Conservation (phyloP, 2,888 invertebrate species). For the Ophonus ardosiacus region DNA sequence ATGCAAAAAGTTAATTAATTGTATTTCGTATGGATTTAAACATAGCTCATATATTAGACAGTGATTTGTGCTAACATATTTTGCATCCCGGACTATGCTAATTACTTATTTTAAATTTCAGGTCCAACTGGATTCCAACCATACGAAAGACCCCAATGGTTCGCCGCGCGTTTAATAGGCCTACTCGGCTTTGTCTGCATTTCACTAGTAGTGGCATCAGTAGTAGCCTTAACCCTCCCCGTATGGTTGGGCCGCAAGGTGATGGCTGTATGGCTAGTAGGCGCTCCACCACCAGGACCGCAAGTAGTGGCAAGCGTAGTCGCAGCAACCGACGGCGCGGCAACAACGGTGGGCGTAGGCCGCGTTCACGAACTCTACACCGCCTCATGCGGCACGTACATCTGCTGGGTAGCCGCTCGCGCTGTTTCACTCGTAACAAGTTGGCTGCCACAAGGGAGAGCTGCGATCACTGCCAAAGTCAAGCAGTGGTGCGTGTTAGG, state of each 20-base stretch:
- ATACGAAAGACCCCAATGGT: slow-evolving; percentile 91
- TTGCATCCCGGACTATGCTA: no score
- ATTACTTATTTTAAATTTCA: slow-evolving; percentile 57
- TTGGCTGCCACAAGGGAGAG: slow-evolving; percentile 93
- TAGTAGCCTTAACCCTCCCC: slow-evolving; percentile 91
- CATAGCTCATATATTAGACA: no score
- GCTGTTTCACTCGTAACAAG: slow-evolving; percentile 89
- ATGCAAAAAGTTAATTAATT: no score
- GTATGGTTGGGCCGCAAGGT: slow-evolving; percentile 93
- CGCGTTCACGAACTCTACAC: slow-evolving; percentile 97
- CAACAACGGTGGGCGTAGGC: slow-evolving; percentile 68
- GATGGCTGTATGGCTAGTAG: slow-evolving; percentile 91
- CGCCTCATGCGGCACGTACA: slow-evolving; percentile 94
- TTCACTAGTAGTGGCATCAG: slow-evolving; percentile 90
- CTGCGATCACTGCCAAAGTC: slow-evolving; percentile 84
- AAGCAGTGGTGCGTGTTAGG: slow-evolving; percentile 87
- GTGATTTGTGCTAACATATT: no score
- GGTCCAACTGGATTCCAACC: slow-evolving; percentile 91
- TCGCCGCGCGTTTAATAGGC: slow-evolving; percentile 83
- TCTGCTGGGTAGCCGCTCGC: slow-evolving; percentile 95
- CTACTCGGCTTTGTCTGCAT: slow-evolving; percentile 88
- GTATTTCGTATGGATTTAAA: no score
- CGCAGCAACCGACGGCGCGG: slow-evolving; percentile 66
- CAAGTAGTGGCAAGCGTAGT: slow-evolving; percentile 69
- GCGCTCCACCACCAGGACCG: slow-evolving; percentile 74